phyloP scores from a whole-genome alignment of 2,113 vertebrate species.

The Saimiri boliviensis region DNA sequence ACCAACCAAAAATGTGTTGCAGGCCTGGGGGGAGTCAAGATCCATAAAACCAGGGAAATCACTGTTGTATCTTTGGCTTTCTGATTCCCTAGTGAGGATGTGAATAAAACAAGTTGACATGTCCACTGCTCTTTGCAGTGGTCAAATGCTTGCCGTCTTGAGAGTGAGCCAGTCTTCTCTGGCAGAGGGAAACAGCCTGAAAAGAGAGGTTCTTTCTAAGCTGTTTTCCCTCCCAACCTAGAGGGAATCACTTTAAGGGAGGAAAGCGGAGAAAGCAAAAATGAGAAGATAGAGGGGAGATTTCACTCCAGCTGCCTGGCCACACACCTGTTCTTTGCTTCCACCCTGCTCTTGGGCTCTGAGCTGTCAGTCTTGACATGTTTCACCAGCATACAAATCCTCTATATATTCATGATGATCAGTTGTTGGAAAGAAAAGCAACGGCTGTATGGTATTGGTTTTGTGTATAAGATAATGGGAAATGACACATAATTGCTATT shows the following conservation, averaged over 20 bases:
- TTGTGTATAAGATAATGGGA: background rate
- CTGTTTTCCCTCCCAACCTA: background rate
- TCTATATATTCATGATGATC: background rate
- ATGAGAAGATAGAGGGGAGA: background rate
- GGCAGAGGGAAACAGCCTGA: constrained; percentile 36
- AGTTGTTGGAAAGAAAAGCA: background rate
- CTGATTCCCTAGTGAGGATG: constrained; percentile 29
- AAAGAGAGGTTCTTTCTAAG: background rate
- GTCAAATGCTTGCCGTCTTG: constrained; percentile 64
- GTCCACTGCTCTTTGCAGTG: constrained; percentile 52
- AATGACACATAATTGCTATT: constrained; percentile 24
- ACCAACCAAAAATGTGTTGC: constrained; percentile 65
- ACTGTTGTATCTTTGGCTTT: constrained; percentile 61
- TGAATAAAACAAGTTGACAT: constrained; percentile 53
- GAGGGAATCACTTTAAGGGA: background rate
- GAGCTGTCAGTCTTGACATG: constrained; percentile 59
- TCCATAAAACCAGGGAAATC: constrained; percentile 67
- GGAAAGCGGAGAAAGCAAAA: background rate
- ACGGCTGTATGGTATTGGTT: background rate
- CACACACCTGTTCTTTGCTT: constrained; percentile 56
- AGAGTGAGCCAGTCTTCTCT: constrained; percentile 60
- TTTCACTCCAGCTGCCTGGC: constrained; percentile 2
- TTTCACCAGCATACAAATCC: background rate
- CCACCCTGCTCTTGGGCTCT: background rate
- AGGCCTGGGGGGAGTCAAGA: constrained; percentile 50